These are phyloP conservation scores for Rhopalosiphum padi DNA, from an alignment of 1,140 invertebrate species.

Conservation along the genomic window DNA sequence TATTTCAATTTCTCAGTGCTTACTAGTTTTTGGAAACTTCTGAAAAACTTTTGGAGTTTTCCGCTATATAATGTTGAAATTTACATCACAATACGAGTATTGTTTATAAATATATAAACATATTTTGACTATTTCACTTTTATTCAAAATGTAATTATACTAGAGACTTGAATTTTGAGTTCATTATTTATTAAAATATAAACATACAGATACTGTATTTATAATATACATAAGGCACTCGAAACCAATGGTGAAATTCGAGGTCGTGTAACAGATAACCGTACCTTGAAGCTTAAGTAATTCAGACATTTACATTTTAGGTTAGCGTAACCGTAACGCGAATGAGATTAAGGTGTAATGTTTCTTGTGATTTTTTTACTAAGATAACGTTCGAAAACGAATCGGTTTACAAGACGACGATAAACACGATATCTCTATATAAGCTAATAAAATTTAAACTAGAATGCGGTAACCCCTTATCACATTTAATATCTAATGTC, in stretches of 20 bases:
- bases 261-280: neutral
- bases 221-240: neutral
- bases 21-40: neutral
- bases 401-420: neutral
- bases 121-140: neutral
- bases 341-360: neutral
- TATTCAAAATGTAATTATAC: neutral
- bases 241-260: neutral
- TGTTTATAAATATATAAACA: neutral
- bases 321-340: slow-evolving; percentile 10
- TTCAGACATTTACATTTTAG: slow-evolving; percentile 2
- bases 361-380: neutral
- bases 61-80: neutral
- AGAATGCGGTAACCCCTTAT: neutral
- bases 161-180: neutral
- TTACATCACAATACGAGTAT: neutral
- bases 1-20: neutral
- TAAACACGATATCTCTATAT: neutral
- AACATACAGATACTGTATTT: neutral
- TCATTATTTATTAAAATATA: neutral
- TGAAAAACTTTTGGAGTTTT: neutral
- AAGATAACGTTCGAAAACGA: neutral
- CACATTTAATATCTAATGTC: neutral
- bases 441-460: slow-evolving; percentile 9
- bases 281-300: neutral